phyloP scores from a whole-genome alignment of 1,140 invertebrate genomes.

The Trichogramma pretiosum region DNA sequence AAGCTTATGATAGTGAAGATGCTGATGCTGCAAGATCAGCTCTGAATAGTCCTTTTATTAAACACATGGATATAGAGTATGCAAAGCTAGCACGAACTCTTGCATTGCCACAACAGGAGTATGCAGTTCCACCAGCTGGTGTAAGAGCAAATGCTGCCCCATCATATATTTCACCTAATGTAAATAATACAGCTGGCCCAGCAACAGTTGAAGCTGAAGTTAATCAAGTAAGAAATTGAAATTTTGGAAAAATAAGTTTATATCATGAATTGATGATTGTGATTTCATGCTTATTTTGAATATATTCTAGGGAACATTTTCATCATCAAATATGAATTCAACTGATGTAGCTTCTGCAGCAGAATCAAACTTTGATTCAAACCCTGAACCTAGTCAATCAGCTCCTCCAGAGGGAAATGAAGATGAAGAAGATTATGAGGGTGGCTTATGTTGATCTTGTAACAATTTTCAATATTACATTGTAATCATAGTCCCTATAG shows the following conservation, averaged over 20 bases:
- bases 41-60: conserved; percentile 78
- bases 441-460: conserved; percentile 32
- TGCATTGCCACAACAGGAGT: conserved; percentile 54
- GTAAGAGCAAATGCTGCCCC: conserved; percentile 62
- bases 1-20: conserved; percentile 87
- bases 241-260: background rate
- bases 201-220: conserved; percentile 39
- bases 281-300: background rate
- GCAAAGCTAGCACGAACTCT: conserved; percentile 71
- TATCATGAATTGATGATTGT: background rate
- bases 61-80: conserved; percentile 92
- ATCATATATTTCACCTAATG: conserved; percentile 58
- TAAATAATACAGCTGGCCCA: conserved; percentile 34
- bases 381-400: conserved; percentile 4
- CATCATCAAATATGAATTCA: background rate
- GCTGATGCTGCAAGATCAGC: conserved; percentile 65
- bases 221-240: conserved; percentile 27
- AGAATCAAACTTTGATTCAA: background rate
- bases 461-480: conserved; percentile 13
- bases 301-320: background rate
- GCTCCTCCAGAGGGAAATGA: conserved; percentile 16
- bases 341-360: too few relatives aligned
- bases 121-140: conserved; percentile 49
- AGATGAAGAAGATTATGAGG: conserved; percentile 33
- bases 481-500: conserved; percentile 1